These are phyloP conservation scores for Aurelia aurita complex sp. Pacific DNA, from an alignment of 30 jellyfish, hydroid and myxozoan species.

Conservation along the genomic window DNA sequence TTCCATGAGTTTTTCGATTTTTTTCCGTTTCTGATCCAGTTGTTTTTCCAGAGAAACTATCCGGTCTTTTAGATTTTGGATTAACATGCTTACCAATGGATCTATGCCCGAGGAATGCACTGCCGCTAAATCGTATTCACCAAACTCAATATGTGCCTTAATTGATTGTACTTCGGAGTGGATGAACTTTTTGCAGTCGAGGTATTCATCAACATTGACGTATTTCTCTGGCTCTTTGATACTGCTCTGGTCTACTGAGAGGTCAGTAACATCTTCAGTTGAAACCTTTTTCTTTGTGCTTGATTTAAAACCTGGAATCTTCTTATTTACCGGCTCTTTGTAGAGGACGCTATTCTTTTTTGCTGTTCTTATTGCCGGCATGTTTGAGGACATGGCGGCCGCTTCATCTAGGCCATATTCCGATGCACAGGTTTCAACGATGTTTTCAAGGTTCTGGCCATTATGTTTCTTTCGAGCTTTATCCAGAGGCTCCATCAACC, in stretches of 20 bases:
- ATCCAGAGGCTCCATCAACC: no score
- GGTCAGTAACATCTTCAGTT: constrained; percentile 18
- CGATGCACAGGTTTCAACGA: no score
- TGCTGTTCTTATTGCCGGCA: no score
- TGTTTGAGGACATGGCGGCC: no score
- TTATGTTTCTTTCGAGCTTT: no score
- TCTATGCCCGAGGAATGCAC: neutral
- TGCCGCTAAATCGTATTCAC: neutral
- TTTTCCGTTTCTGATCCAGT: constrained; percentile 20
- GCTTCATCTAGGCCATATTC: no score
- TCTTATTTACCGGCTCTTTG: neutral
- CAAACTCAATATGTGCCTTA: neutral
- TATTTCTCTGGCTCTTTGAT: neutral
- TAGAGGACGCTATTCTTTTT: no score
- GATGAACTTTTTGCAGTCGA: neutral
- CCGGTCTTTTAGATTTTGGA: constrained; percentile 9
- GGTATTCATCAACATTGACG: neutral
- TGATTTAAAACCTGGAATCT: neutral
- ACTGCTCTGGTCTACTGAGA: constrained; percentile 10
- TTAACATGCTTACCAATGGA: neutral
- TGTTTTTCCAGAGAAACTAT: constrained; percentile 7
- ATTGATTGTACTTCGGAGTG: constrained; percentile 13
- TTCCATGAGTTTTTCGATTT: constrained; percentile 5
- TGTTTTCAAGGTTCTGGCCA: no score
- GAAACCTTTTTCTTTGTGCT: constrained; percentile 3